These are phyloP conservation scores for Poecile atricapillus DNA, from an alignment of 2,113 vertebrate species.

Conservation along the genomic window DNA sequence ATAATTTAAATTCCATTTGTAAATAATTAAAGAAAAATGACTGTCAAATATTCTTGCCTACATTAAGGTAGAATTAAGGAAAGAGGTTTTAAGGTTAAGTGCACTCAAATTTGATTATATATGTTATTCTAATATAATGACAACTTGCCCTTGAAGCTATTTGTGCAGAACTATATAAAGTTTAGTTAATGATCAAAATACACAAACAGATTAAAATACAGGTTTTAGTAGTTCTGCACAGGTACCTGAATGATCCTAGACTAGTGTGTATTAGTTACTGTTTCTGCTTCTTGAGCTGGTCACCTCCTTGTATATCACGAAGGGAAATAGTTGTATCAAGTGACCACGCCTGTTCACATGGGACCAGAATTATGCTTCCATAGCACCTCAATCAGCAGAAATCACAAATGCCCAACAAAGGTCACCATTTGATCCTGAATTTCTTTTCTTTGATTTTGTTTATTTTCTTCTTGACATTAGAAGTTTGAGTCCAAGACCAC, in stretches of 20 bases:
- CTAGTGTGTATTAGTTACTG: neutral
- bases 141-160: neutral
- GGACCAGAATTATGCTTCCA: neutral
- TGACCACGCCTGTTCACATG: neutral
- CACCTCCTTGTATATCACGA: neutral
- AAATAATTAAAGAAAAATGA: neutral
- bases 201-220: neutral
- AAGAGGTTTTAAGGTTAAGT: neutral
- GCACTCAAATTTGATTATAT: neutral
- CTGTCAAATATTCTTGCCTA: neutral
- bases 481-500: neutral
- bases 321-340: neutral
- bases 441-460: neutral
- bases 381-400: neutral
- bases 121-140: neutral
- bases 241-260: too few species aligned
- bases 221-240: neutral
- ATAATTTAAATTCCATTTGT: neutral
- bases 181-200: neutral
- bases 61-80: neutral
- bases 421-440: neutral
- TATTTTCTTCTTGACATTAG: neutral
- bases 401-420: neutral
- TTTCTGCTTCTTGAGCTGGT: neutral
- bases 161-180: neutral